Evolutionary conservation across 2,888 invertebrate species (phyloP), one percentile per base, ranked within the genome.

Genomic region (Ormyrus thymus): DNA sequence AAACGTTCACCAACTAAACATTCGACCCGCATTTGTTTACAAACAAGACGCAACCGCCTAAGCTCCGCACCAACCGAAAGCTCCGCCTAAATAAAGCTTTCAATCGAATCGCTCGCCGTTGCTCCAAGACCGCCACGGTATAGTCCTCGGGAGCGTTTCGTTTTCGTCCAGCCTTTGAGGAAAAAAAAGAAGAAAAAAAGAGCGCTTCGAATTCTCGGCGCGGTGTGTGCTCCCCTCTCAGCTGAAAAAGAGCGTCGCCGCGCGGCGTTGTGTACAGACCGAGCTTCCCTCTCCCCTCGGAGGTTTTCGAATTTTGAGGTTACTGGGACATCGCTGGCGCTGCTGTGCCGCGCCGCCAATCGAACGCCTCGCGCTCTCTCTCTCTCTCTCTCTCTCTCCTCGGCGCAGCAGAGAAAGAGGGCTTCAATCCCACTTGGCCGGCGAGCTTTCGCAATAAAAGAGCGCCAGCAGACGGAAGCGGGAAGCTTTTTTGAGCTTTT

Each of bases 251-350:
- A 72, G 15, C 72, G 46, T 62, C 11, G n/a, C 13, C 55, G 68
- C 55, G 55, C 71, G 11, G 55, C 29, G 10, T 59, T 9, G 45
- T 43, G 10, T 50, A 0, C 29, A 29, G 29, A 1, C 29, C 29
- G 29, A 29, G 29, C 29, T 29, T 46, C 51, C 15, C 48, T 13
- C 66, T 50, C 29, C 8, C 43, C 46, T 53, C 61, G 55, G 76
- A 74, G 76, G 73, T 77, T 81, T 81, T 71, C 72, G 45, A 71
- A 71, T 81, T 81, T 81, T 81, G 70, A 81, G 81, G 80, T 81
- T 76, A 80, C 78, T 80, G 80, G 80, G 80, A 59, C 81, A 78
- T 56, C 76, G 75, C 29, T 50, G 59, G 48, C 50, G 65, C 68
- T 66, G 69, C 68, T 15, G 61, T 43, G 62, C 46, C 56, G 10